These are phyloP conservation scores for Epinephelus malabaricus DNA, from an alignment of 2,797 vertebrate species.

Conservation along the genomic window DNA sequence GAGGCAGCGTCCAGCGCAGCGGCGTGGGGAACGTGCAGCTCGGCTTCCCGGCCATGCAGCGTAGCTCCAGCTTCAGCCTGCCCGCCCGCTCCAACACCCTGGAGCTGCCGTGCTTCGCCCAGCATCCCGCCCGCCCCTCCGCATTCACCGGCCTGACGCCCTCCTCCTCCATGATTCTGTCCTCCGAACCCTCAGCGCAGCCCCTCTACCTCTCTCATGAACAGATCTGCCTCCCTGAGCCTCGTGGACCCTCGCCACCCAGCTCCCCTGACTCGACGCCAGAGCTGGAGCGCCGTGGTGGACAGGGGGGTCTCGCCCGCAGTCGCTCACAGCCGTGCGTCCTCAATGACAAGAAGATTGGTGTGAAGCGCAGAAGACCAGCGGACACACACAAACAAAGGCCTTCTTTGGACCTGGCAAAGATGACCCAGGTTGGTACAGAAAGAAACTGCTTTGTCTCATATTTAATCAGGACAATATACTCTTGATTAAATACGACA, in stretches of 20 bases:
- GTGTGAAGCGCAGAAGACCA: conserved; percentile 91
- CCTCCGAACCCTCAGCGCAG: conserved; percentile 80
- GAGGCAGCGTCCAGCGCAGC: conserved; percentile 91
- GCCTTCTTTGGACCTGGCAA: conserved; percentile 95
- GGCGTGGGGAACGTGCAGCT: conserved; percentile 54
- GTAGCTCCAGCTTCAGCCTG: conserved; percentile 96
- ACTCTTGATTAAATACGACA: neutral
- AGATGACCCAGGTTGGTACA: conserved; percentile 95
- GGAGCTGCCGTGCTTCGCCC: conserved; percentile 79
- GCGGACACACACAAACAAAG: conserved; percentile 91
- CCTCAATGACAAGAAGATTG: conserved; percentile 92
- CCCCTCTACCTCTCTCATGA: conserved; percentile 92
- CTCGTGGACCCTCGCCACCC: conserved; percentile 81
- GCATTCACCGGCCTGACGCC: conserved; percentile 71
- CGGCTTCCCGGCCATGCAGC: conserved; percentile 89
- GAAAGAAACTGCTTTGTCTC: neutral
- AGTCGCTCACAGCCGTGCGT: conserved; percentile 96
- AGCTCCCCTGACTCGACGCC: conserved; percentile 92
- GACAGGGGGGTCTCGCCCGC: conserved; percentile 87
- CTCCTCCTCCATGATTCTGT: conserved; percentile 61
- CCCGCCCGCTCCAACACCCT: conserved; percentile 86
- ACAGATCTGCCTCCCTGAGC: conserved; percentile 87
- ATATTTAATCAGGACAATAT: conserved; percentile 16
- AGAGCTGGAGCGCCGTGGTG: conserved; percentile 86
- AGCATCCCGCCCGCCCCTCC: conserved; percentile 64